Conservation (phyloP, 2,113 vertebrate genomes). For the Gnathonemus longibarbis region DNA sequence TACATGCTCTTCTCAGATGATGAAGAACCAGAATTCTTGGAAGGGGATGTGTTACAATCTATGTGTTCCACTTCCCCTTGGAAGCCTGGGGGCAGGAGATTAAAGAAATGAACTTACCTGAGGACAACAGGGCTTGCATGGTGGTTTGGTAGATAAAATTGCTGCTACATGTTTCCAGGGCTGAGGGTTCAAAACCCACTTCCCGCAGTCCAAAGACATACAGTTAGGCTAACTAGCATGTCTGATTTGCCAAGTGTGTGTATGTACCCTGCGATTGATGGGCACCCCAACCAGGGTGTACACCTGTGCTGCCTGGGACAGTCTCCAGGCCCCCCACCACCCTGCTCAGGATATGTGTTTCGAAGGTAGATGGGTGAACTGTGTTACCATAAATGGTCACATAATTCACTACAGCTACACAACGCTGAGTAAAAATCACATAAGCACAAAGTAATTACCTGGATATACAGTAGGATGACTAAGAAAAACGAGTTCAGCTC, state of each 20-base stretch:
- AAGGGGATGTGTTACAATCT: background rate
- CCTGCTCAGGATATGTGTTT: background rate
- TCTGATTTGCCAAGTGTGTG: background rate
- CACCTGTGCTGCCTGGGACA: background rate
- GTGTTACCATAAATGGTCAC: background rate
- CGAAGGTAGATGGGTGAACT: background rate
- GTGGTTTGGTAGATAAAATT: background rate
- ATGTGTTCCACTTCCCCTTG: background rate
- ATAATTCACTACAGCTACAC: background rate
- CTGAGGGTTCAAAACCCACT: background rate
- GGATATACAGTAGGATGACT: background rate
- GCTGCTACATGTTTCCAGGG: background rate
- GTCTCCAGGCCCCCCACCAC: background rate
- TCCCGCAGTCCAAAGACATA: background rate
- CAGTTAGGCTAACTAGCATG: background rate
- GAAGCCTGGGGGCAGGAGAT: background rate
- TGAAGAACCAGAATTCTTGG: background rate
- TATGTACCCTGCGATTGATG: background rate
- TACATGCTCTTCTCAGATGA: background rate
- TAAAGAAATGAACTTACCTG: background rate
- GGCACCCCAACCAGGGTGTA: background rate
- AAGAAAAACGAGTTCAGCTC: background rate
- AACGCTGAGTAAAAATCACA: background rate
- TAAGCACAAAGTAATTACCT: background rate
- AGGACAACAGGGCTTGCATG: background rate